Evolutionary conservation across 2,113 vertebrate genomes (phyloP).

Genomic region (Cervus canadensis): DNA sequence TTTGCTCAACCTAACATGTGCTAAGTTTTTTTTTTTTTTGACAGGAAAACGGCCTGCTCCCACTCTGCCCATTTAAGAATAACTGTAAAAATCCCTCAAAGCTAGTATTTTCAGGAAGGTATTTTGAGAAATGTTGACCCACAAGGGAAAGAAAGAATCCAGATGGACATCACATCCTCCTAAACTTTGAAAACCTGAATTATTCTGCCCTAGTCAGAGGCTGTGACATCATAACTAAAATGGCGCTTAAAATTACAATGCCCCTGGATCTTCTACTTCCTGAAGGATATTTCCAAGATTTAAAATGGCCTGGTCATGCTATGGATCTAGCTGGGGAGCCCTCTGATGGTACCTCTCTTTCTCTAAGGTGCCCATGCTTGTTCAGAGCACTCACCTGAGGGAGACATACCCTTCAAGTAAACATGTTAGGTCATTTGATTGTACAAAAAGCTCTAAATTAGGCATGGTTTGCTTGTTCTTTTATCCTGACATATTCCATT

Average conservation of each 20-base stretch:
- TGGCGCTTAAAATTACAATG: background rate
- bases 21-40: background rate
- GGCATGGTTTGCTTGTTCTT: background rate
- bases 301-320: constrained; percentile 86
- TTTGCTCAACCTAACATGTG: background rate
- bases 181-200: background rate
- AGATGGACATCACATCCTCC: background rate
- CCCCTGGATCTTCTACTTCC: constrained; percentile 69
- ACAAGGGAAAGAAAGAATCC: background rate
- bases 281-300: constrained; percentile 89
- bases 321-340: constrained; percentile 85
- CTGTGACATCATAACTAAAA: background rate
- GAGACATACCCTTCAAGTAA: constrained; percentile 82
- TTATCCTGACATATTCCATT: background rate
- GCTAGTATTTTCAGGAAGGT: background rate
- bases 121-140: background rate
- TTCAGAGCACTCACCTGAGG: constrained; percentile 88
- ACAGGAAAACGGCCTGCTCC: background rate
- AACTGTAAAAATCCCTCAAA: background rate
- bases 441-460: background rate
- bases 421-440: background rate
- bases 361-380: constrained; percentile 82
- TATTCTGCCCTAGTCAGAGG: background rate
- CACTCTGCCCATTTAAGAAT: background rate
- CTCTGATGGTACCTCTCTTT: constrained; percentile 85